Conservation (phyloP, 30 jellyfish, hydroid and myxozoan genomes). For the Mastigias papua region DNA sequence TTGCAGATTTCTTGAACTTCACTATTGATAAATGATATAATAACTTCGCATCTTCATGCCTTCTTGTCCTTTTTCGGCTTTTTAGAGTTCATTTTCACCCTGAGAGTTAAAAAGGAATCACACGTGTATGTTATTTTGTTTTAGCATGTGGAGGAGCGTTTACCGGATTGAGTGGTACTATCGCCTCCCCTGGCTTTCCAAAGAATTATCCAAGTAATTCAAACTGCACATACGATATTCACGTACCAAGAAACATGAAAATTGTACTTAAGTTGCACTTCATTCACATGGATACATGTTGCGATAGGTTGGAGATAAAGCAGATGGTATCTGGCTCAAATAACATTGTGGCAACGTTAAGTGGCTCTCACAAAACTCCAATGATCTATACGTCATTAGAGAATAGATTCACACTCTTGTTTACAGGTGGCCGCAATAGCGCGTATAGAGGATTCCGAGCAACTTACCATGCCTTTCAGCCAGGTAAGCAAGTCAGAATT, state of each 20-base stretch:
- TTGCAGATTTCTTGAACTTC: too few species aligned
- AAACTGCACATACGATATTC: background rate
- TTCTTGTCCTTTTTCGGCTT: too few species aligned
- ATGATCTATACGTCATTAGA: background rate
- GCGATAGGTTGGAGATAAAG: background rate
- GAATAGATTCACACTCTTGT: background rate
- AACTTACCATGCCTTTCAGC: background rate
- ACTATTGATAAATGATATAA: too few species aligned
- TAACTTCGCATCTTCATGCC: too few species aligned
- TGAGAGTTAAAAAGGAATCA: too few species aligned
- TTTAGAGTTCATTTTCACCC: too few species aligned
- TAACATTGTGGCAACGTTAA: background rate
- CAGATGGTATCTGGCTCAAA: background rate
- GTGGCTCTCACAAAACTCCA: background rate
- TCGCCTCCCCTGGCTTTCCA: too few species aligned
- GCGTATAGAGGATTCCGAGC: background rate
- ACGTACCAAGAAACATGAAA: background rate
- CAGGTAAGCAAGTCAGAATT: too few species aligned
- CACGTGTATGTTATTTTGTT: too few species aligned
- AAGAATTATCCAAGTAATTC: background rate
- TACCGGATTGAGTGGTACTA: too few species aligned
- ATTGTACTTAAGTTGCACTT: background rate
- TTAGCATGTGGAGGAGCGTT: too few species aligned
- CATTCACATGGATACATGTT: slow-evolving; percentile 9
- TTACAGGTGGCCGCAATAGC: background rate